A percentile compares a stretch with the other conserved stretches of the same genome.
Evolutionary conservation across 2,113 vertebrate species (phyloP).

Genomic region (Jaculus jaculus): DNA sequence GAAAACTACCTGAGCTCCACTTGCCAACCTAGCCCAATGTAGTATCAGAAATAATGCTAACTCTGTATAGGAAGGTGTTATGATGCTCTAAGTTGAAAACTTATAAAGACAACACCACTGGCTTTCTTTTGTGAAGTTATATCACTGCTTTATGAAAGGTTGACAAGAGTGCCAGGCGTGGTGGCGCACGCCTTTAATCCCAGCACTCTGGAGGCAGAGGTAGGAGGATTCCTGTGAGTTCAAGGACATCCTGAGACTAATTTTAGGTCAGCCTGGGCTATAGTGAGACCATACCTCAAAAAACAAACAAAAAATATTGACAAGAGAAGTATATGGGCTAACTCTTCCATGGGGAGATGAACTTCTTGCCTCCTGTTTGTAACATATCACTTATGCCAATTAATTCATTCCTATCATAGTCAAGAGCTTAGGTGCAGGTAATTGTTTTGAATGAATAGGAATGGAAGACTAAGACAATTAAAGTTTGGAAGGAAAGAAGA

Average conservation of each 20-base stretch:
- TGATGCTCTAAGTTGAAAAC: slow-evolving; percentile 8
- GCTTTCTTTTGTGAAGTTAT: slow-evolving; percentile 20
- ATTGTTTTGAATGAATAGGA: not conserved
- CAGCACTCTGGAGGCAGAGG: no score
- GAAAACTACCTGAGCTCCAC: not conserved
- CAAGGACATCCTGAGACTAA: no score
- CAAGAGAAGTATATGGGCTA: not conserved
- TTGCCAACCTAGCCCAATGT: not conserved
- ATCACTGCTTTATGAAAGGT: not conserved
- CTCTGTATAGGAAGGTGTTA: not conserved
- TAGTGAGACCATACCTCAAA: no score
- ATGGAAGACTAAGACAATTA: not conserved
- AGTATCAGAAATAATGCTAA: not conserved
- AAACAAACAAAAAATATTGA: no score
- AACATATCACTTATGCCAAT: not conserved
- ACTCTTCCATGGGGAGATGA: not conserved
- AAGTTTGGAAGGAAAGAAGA: not conserved
- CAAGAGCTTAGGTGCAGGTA: not conserved
- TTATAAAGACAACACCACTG: not conserved
- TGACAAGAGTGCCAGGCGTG: no score
- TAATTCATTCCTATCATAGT: not conserved
- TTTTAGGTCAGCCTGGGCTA: no score
- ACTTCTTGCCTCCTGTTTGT: not conserved
- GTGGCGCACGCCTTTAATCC: no score
- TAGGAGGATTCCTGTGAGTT: no score